Evolutionary conservation across 2,797 vertebrate species (phyloP).

Genomic region (Mastacembelus armatus): DNA sequence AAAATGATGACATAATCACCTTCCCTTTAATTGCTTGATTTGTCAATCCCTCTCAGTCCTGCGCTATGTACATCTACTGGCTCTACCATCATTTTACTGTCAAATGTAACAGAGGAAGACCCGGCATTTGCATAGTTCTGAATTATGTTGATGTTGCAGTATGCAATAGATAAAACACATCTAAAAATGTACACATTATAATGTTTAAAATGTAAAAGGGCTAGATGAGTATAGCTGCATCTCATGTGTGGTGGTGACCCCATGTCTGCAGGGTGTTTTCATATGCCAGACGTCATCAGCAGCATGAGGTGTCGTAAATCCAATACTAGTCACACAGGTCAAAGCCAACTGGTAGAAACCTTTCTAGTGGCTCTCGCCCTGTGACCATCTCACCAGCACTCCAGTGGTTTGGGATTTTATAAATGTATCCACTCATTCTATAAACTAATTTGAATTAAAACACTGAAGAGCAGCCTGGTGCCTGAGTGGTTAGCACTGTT

Average conservation of each 20-base stretch:
- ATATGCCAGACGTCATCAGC: constrained; percentile 43
- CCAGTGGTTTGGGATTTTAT: not conserved
- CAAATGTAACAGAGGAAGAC: constrained; percentile 40
- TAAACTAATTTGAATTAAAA: not conserved
- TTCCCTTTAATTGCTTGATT: constrained; percentile 82
- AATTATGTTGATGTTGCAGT: constrained; percentile 55
- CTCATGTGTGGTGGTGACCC: constrained; percentile 36
- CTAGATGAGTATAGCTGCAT: constrained; percentile 30
- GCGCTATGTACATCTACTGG: constrained; percentile 36
- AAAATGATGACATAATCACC: constrained; percentile 86
- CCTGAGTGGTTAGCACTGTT: no score
- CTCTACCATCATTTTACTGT: constrained; percentile 44
- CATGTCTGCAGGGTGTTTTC: no score
- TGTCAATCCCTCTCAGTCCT: constrained; percentile 72
- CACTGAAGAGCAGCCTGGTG: no score
- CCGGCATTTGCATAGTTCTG: constrained; percentile 59
- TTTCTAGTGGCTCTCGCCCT: not conserved
- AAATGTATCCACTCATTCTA: not conserved
- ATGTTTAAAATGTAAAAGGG: constrained; percentile 47
- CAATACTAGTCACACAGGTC: constrained; percentile 11
- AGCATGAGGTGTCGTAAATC: constrained; percentile 51
- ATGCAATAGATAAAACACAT: constrained; percentile 41
- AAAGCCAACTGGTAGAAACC: not conserved
- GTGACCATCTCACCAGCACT: not conserved
- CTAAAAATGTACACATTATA: constrained; percentile 44